Evolutionary conservation across 1,140 invertebrate species (phyloP), one percentile per base, ranked within the genome.

Genomic region (Cydia splendana): DNA sequence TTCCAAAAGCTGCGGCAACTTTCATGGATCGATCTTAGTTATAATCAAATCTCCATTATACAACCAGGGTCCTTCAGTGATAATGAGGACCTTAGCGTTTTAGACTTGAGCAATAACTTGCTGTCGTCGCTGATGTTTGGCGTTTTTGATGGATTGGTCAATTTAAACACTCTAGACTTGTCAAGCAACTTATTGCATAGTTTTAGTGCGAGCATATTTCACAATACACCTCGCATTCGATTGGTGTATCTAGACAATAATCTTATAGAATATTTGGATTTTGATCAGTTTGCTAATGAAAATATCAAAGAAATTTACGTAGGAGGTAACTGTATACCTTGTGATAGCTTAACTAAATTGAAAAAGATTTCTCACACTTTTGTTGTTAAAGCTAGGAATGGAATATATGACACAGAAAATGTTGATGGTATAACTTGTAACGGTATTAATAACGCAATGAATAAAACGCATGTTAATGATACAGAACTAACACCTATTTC

Each of bases 1-100:
- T 71, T 71, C 38, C 67, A 71, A 18, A 71, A 71, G 34, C 15
- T 71, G 67, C 34, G 67, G 30, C 30, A 71, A 18, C 67, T 71
- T n/a, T 71, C 67, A 9, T 71, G 67, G 67, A 15, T 71, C 18
- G 67, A 71, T 45, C 38, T 71, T 15, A 71, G 67, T 6, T 18
- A 71, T 71, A 71, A 71, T n/a, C 38, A 71, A 38, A 71, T 71
- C 13, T 42, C 67, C 13, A 38, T n/a, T 18, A 71, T 71, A 7
- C 67, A 71, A 42, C 67, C 67, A 38, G 67, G 67, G n/a, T 71
- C 67, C 20, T 71, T 71, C 15, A 71, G 67, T 42, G 38, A 42
- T 10, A 38, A 18, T 4, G 9, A 18, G n/a, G 34, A 38, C 18
- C 67, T 71, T n/a, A 71, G 34, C 18, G 15, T 38, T 18, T 45